These are phyloP conservation scores for Tinamus major DNA, from an alignment of 2,797 vertebrate species.

Conservation along the genomic window DNA sequence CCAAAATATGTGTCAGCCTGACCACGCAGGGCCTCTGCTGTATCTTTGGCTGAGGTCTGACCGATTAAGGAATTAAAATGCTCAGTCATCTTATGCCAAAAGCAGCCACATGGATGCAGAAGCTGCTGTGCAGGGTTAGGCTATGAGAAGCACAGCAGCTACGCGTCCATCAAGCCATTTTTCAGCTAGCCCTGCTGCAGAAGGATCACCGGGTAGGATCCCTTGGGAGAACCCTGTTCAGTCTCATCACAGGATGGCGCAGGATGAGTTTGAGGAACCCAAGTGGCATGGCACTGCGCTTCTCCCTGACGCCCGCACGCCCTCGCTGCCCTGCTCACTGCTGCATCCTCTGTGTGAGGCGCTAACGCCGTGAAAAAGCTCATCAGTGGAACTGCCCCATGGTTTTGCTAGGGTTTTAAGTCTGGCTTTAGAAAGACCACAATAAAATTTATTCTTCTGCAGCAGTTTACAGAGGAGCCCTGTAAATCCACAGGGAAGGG, in stretches of 20 bases:
- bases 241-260: background rate
- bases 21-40: background rate
- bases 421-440: slow-evolving; percentile 29
- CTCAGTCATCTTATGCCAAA: background rate
- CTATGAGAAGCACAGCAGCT: background rate
- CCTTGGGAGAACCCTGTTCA: background rate
- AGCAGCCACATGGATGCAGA: background rate
- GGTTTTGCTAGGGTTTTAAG: slow-evolving; percentile 39
- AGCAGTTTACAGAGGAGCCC: background rate
- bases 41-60: background rate
- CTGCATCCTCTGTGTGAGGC: no score
- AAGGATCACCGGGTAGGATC: background rate
- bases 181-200: background rate
- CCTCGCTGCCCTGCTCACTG: background rate
- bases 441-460: slow-evolving; percentile 56
- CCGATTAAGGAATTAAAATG: background rate
- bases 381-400: slow-evolving; percentile 47
- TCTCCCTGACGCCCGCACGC: background rate
- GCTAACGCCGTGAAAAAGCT: slow-evolving; percentile 39
- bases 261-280: background rate
- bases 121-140: background rate
- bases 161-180: background rate
- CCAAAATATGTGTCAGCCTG: background rate
- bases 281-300: background rate
- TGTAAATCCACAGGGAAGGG: background rate